Conservation (phyloP, 2,888 invertebrate genomes). For the Drosophila acutilabella region DNA sequence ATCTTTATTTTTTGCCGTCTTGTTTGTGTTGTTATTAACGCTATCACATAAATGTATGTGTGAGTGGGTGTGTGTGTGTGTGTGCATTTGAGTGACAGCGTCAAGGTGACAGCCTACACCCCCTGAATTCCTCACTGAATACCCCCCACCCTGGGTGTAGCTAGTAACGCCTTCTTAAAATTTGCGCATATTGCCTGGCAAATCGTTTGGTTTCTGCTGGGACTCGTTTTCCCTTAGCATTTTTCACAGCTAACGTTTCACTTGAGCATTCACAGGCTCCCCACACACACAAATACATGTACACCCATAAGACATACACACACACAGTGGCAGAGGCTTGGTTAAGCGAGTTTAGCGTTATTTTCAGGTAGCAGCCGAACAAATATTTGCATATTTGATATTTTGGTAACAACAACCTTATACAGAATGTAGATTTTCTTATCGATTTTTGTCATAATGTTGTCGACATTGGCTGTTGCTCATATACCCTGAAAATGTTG, state of each 20-base stretch:
- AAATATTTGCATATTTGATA: conserved; percentile 79
- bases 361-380: conserved; percentile 74
- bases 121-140: not conserved
- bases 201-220: conserved; percentile 43
- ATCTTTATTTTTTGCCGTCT: conserved; percentile 62
- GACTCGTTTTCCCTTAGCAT: conserved; percentile 43
- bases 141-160: conserved; percentile 1
- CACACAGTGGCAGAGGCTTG: conserved; percentile 3
- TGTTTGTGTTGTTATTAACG: conserved; percentile 60
- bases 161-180: conserved; percentile 9
- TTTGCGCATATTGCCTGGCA: conserved; percentile 49
- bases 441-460: conserved; percentile 68
- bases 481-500: conserved; percentile 30
- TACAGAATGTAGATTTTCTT: conserved; percentile 72
- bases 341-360: conserved; percentile 48
- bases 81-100: conserved; percentile 13
- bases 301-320: conserved; percentile 10
- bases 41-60: conserved; percentile 22
- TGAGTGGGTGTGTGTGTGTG: not conserved
- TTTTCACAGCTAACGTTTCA: conserved; percentile 51
- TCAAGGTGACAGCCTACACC: conserved; percentile 69
- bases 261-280: conserved; percentile 54
- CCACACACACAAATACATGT: conserved; percentile 6
- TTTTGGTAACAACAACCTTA: conserved; percentile 74
- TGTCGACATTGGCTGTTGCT: conserved; percentile 28